A percentile compares a stretch with the other conserved stretches of the same genome.
These are phyloP conservation scores for Ctenopoma kingsleyae DNA, from an alignment of 2,797 vertebrate genomes.

Conservation along the genomic window DNA sequence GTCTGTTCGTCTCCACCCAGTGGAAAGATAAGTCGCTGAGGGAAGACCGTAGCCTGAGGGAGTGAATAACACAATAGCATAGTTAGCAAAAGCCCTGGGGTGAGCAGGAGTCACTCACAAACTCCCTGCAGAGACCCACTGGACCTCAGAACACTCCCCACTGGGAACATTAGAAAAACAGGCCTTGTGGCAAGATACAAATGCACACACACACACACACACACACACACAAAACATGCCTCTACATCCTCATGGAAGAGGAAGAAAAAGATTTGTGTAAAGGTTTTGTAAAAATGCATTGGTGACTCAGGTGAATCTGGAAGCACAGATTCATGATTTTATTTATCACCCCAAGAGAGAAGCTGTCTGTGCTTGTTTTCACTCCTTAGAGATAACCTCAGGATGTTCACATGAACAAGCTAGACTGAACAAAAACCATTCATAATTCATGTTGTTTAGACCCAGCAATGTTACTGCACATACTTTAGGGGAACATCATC, in stretches of 20 bases:
- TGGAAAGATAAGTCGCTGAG: constrained; percentile 22
- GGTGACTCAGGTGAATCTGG: not conserved
- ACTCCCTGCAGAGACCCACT: constrained; percentile 39
- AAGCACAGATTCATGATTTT: not conserved
- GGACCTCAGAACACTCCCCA: constrained; percentile 27
- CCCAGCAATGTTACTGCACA: constrained; percentile 48
- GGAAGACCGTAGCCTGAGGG: constrained; percentile 14
- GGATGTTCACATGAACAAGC: constrained; percentile 23
- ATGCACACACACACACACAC: not conserved
- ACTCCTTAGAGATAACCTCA: constrained; percentile 11
- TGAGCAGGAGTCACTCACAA: constrained; percentile 53
- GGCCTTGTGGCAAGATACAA: constrained; percentile 17
- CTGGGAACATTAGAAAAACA: constrained; percentile 39
- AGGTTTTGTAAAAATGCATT: not conserved
- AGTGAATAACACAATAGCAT: constrained; percentile 19
- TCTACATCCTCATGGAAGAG: constrained; percentile 1
- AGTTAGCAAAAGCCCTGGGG: constrained; percentile 24
- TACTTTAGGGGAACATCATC: constrained; percentile 38
- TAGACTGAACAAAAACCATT: constrained; percentile 45
- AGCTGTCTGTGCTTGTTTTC: constrained; percentile 13
- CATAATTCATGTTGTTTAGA: constrained; percentile 58
- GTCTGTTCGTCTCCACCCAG: not conserved
- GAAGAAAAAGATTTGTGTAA: not conserved
- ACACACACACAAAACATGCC: not conserved
- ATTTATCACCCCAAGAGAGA: not conserved